A percentile compares a stretch with the other conserved stretches of the same genome.
Conservation (phyloP, 2,113 vertebrate genomes). For the Sander lucioperca region DNA sequence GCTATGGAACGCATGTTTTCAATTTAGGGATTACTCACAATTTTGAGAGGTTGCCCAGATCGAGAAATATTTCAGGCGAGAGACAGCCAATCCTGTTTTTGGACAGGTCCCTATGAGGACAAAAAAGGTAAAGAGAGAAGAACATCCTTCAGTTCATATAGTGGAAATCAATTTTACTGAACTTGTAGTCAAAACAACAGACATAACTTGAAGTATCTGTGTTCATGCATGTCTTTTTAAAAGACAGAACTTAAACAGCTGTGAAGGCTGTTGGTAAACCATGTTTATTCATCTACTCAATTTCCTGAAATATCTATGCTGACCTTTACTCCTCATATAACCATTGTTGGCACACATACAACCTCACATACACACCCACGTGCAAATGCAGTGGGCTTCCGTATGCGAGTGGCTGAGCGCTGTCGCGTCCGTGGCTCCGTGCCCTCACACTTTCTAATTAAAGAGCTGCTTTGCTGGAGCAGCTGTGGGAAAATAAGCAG, state of each 20-base stretch:
- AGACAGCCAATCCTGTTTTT: conserved; percentile 95
- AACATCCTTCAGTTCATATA: not conserved
- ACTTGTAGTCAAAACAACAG: not conserved
- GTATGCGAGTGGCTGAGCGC: conserved; percentile 36
- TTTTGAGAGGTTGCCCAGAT: conserved; percentile 90
- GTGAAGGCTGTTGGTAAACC: conserved; percentile 26
- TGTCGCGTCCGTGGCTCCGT: conserved; percentile 61
- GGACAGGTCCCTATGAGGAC: conserved; percentile 90
- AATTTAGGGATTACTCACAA: conserved; percentile 86
- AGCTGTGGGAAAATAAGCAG: conserved; percentile 85
- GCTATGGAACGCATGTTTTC: conserved; percentile 39
- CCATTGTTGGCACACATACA: conserved; percentile 15
- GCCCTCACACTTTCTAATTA: conserved; percentile 79
- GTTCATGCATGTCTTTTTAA: conserved; percentile 7
- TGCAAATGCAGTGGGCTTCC: conserved; percentile 34
- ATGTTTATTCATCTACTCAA: conserved; percentile 39
- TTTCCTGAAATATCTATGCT: conserved; percentile 43
- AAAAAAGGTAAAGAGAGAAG: conserved; percentile 33
- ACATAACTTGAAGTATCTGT: not conserved
- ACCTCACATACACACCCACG: conserved; percentile 1
- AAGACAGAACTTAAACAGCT: conserved; percentile 36
- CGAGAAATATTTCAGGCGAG: conserved; percentile 89
- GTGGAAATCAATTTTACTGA: conserved; percentile 12
- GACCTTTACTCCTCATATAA: conserved; percentile 62
- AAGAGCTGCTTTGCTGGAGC: conserved; percentile 80